Conservation (phyloP, 2,797 vertebrate species). For the Zenarchopterus dispar region DNA sequence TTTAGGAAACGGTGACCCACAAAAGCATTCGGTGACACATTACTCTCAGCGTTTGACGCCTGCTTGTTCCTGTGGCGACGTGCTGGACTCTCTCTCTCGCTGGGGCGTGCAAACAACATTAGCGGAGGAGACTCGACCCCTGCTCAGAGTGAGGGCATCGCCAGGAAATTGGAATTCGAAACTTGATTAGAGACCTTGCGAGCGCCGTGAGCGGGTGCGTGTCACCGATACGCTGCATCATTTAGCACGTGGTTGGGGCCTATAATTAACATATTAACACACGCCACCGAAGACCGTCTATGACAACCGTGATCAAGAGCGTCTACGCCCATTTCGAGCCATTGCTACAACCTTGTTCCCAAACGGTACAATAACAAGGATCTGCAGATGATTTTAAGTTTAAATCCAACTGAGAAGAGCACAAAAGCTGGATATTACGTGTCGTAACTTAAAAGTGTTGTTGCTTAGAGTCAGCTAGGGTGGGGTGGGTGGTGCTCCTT, state of each 20-base stretch:
- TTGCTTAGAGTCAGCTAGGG: too few relatives aligned
- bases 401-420: too few relatives aligned
- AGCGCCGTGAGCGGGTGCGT: constrained; percentile 31
- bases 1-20: constrained; percentile 25
- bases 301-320: constrained; percentile 24
- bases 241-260: constrained; percentile 15
- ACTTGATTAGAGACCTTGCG: constrained; percentile 56
- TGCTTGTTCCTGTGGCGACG: constrained; percentile 5
- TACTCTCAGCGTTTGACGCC: constrained; percentile 23
- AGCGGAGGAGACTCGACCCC: constrained; percentile 58
- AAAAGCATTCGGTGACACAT: constrained; percentile 8
- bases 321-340: constrained; percentile 26
- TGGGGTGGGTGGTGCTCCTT: too few relatives aligned
- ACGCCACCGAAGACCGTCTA: constrained; percentile 5
- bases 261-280: constrained; percentile 56
- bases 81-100: constrained; percentile 18
- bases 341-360: neutral
- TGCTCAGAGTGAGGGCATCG: constrained; percentile 57
- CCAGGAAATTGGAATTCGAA: constrained; percentile 66
- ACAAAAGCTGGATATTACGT: too few relatives aligned
- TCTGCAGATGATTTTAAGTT: too few relatives aligned
- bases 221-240: constrained; percentile 28
- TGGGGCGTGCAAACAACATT: constrained; percentile 67
- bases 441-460: too few relatives aligned
- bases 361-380: too few relatives aligned